Evolutionary conservation across 1,140 invertebrate genomes (phyloP).

Genomic region (Ericerus pela): DNA sequence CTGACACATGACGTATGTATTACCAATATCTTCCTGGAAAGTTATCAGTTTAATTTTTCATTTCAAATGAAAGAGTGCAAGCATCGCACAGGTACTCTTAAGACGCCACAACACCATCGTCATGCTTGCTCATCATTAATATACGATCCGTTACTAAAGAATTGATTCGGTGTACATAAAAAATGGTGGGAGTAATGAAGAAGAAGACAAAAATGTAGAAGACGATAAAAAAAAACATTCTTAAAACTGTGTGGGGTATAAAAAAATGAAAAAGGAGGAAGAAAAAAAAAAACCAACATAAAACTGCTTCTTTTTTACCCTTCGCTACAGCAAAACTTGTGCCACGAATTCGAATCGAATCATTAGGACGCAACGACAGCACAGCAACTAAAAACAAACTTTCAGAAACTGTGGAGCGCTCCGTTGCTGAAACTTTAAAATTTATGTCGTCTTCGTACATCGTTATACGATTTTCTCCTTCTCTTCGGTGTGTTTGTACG

Average conservation of each 20-base stretch:
- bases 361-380: constrained; percentile 11
- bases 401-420: constrained; percentile 11
- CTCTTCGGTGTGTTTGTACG: not conserved
- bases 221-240: constrained; percentile 5
- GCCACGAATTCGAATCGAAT: constrained; percentile 9
- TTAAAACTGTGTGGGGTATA: constrained; percentile 3
- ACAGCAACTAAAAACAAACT: constrained; percentile 10
- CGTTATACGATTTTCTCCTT: not conserved
- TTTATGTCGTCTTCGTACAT: constrained; percentile 12
- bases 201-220: no score
- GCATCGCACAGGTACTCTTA: no score
- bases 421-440: constrained; percentile 11
- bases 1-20: no score
- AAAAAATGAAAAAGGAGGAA: not conserved
- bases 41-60: no score
- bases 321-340: not conserved
- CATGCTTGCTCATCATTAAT: no score
- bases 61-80: no score
- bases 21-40: no score
- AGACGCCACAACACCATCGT: no score
- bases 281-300: constrained; percentile 7
- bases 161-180: constrained; percentile 12
- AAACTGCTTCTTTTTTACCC: not conserved
- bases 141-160: no score
- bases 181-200: no score